Conservation (phyloP, 2,888 invertebrate genomes). For the Lacanobia oleracea region DNA sequence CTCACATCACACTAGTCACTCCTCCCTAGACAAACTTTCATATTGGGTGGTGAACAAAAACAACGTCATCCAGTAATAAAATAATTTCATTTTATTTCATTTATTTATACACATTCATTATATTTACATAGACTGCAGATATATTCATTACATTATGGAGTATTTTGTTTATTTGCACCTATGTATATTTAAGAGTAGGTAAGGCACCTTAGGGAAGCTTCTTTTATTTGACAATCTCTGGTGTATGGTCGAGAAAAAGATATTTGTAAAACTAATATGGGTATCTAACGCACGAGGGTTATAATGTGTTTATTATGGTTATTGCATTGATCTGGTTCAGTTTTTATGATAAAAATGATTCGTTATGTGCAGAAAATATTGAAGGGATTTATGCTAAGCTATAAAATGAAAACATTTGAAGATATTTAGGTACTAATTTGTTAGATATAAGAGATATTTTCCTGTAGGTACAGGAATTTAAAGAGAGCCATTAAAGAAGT, state of each 20-base stretch:
- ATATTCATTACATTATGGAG: constrained; percentile 83
- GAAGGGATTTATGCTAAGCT: background rate
- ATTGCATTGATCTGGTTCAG: constrained; percentile 43
- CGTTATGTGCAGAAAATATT: background rate
- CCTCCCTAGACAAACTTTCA: too few species aligned
- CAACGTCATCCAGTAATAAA: constrained; percentile 83
- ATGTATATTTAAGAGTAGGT: constrained; percentile 75
- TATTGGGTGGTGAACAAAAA: constrained; percentile 65
- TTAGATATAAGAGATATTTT: background rate
- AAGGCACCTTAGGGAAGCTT: constrained; percentile 87
- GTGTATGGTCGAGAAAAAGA: constrained; percentile 69
- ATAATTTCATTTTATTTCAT: constrained; percentile 87
- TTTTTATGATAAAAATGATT: background rate
- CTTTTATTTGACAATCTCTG: constrained; percentile 69
- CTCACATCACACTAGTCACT: too few species aligned
- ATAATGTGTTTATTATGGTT: constrained; percentile 31
- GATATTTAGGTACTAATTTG: background rate
- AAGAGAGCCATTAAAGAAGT: background rate
- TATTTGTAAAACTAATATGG: constrained; percentile 9
- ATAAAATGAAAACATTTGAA: background rate
- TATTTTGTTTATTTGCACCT: constrained; percentile 86
- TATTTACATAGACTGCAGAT: constrained; percentile 86
- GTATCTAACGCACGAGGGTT: constrained; percentile 53
- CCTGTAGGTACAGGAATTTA: background rate
- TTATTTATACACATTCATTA: constrained; percentile 83